phyloP scores from a whole-genome alignment of 2,797 vertebrate genomes.

The Rhabdomys pumilio region DNA sequence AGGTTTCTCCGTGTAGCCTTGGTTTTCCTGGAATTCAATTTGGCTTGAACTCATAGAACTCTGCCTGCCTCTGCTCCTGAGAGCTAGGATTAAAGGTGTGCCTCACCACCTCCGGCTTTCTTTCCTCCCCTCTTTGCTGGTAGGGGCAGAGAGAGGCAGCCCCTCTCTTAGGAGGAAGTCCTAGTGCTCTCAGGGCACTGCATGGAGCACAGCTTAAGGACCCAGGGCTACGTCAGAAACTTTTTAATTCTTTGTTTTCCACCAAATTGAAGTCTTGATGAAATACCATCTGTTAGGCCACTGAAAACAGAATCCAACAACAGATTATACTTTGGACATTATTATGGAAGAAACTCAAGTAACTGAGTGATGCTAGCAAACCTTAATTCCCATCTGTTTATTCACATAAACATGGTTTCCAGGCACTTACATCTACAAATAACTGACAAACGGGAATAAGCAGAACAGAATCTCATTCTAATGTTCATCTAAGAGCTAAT shows the following conservation, averaged over 20 bases:
- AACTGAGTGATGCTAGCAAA: conserved; percentile 21
- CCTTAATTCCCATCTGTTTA: conserved; percentile 6
- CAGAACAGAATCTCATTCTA: not conserved
- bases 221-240: not conserved
- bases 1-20: not conserved
- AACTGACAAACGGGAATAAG: conserved; percentile 49
- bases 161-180: not conserved
- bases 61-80: no score
- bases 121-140: not conserved
- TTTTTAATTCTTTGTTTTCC: conserved; percentile 49
- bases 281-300: not conserved
- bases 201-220: not conserved
- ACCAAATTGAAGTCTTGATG: not conserved
- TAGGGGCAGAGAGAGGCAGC: not conserved
- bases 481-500: conserved; percentile 46
- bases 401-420: conserved; percentile 54
- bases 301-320: not conserved
- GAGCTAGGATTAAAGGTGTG: not conserved
- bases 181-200: not conserved
- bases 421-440: not conserved
- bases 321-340: not conserved
- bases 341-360: conserved; percentile 34
- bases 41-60: not conserved
- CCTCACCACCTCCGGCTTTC: no score
- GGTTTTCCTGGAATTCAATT: not conserved